Base-by-base conservation (phyloP, 2,113 vertebrate genomes). In the Ramphastos sulfuratus region DNA sequence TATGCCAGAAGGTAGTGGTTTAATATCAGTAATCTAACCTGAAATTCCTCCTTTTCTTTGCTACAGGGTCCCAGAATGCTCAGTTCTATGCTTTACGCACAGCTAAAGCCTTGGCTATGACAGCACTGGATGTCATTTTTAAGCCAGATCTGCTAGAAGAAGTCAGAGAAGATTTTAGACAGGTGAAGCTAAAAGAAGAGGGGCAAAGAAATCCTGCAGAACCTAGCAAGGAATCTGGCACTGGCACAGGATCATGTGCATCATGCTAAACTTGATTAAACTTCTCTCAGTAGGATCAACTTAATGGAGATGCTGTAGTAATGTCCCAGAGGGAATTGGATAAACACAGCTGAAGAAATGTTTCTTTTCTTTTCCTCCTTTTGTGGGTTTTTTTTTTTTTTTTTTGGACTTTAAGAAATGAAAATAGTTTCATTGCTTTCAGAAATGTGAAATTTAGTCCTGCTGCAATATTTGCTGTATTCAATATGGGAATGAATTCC, bases 51-150 rank as follows among this genome's bases (percentile, higher is more conserved):
- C 60, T 48, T 3, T 23, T 46, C 35, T 46, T 59, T 80, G 19
- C 54, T 87, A 39, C 79, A 99, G 98, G 98, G 80, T 98, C 98
- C 72, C 97, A 98, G 83, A 93, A 97, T 79, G 98, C 98, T 95
- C 98, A 99, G 95, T 98, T 98, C 96, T 98, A 98, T 25, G 85
- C 98, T 77, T 96, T 99, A 95, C 98, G 98, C 85, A 98, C 98
- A 30, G 98, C 98, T 82, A 98, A 98, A 94, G 98, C 98, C 65
- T 95, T 99, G 96, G 98, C 98, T 15, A 99, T 99, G 98, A 99
- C 99, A 85, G 98, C 98, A 17, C 93, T 98, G 95, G 98, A 99
- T 92, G 97, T 98, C 5, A 94, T 98, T 65, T 98, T 98, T 96
- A 97, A 98, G 87, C 98, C 98, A 64, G 97, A 95, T 81, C 95